Base-by-base conservation (phyloP, 2,888 invertebrate species). In the Amphipyra tragopoginis region DNA sequence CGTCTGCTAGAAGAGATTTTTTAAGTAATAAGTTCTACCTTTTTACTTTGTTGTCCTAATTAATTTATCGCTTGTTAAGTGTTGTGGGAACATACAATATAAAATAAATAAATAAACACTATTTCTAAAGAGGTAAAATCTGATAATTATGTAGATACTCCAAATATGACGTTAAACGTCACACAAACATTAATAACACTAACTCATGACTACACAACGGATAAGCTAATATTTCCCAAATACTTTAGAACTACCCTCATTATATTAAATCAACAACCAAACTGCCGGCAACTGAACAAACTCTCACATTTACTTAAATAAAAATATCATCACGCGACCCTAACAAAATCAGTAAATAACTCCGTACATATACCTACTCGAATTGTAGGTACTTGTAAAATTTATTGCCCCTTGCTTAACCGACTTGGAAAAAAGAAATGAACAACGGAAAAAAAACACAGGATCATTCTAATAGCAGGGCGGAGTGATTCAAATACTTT, bases 371-470 rank as follows among this genome's bases (percentile, higher is more conserved):
- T 85, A 89, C 80, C 84, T 84, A 82, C 81, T 86, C 82, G 85
- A 83, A 83, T 79, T 40, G 29, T 33, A 33, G 9, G 83, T 89
- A 86, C 85, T 86, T 83, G 77, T 80, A 77, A 86, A 90, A 93
- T 93, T 93, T 93, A 93, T 93, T 81, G 89, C 87, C 86, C 81
- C 81, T 86, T 85, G 87, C 87, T 88, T 86, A 89, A 88, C 85
- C 87, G 85, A 86, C 85, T 84, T 82, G 77, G 77, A 82, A 81
- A 79, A 82, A 81, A 75, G 80, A 80, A 84, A 81, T 78, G 85
- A 86, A 86, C 83, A 81, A 86, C 84, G 82, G 83, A 84, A 82
- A 81, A 86, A 88, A 82, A 83, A 88, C 83, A 82, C 81, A 82
- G 86, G 87, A 91, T 92, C 91, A 92, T 88, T 90, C 68, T 68